Evolutionary conservation across 2,113 vertebrate genomes (phyloP), one percentile per base, ranked within the genome.

Genomic region (Crotalus viridis): DNA sequence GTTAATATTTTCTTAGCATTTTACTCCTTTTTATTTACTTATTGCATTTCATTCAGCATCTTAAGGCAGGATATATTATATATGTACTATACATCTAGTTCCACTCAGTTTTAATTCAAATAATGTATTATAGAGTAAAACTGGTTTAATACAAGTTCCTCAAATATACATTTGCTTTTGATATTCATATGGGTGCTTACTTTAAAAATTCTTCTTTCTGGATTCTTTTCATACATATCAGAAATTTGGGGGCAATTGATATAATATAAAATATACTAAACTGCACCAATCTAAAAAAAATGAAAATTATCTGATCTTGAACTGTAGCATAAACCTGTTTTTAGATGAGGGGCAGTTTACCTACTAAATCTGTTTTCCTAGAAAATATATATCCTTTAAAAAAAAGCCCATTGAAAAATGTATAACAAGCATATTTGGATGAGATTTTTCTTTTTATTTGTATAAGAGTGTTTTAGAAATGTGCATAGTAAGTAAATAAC

Each of bases 181-280:
- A 51, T 91, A 87, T 57, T 87, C 90, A 61, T 61, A 43, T 91
- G 86, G 10, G 17, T 87, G 52, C 87, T 87, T 91, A 91, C 64
- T n/a, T 81, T 54, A 90, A n/a, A 85, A 91, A 61, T 51, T 61
- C 26, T 91, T 13, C 39, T 51, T 51, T 91, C n/a, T 91, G 90
- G 28, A 52, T 87, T 87, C 85, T 64, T 87, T 87, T 91, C 85
- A 91, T 87, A 61, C n/a, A n/a, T 33, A 39, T 85, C 9, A 87
- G 26, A 51, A 21, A 87, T 64, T 57, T 87, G 46, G 85, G 56
- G 61, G 24, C 43, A 91, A 87, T 91, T 61, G 33, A 87, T 91
- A 61, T n/a, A 19, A 46, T 87, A 61, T 52, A 46, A 87, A 64
- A 87, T 61, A 61, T 87, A 64, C 43, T 91, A 57, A 59, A 33